phyloP scores from a whole-genome alignment of 2,888 invertebrate genomes.

The Dendrolimus houi region DNA sequence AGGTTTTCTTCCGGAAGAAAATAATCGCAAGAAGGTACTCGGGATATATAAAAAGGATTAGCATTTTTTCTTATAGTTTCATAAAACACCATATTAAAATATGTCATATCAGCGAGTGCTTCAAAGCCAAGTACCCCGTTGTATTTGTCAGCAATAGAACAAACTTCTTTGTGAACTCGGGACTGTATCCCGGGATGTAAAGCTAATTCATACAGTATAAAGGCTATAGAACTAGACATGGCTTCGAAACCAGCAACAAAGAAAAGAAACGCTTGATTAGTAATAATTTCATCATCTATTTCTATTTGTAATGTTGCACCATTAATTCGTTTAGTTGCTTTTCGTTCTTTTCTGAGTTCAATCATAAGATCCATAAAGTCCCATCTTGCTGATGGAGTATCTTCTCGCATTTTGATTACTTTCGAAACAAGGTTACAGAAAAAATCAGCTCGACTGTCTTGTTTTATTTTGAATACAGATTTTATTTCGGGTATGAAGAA shows the following conservation, averaged over 20 bases:
- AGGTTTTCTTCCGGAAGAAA: conserved; percentile 16
- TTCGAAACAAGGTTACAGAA: neutral
- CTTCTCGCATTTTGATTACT: conserved; percentile 6
- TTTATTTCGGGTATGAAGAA: neutral
- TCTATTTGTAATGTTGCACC: conserved; percentile 27
- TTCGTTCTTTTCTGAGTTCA: conserved; percentile 30
- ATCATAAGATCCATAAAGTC: conserved; percentile 39
- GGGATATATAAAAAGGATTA: conserved; percentile 11
- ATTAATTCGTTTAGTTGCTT: conserved; percentile 14
- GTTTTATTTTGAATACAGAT: neutral
- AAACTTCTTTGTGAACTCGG: conserved; percentile 15
- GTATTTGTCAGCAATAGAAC: conserved; percentile 12
- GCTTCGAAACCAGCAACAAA: conserved; percentile 51
- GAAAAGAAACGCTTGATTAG: conserved; percentile 33
- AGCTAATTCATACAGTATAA: conserved; percentile 19
- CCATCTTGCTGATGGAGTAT: conserved; percentile 24
- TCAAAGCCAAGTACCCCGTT: conserved; percentile 20
- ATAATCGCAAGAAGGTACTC: conserved; percentile 9
- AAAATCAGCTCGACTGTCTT: neutral
- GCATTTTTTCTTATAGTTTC: conserved; percentile 25
- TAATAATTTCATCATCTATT: conserved; percentile 27
- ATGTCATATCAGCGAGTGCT: conserved; percentile 33
- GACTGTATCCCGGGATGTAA: conserved; percentile 17
- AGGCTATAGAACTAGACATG: conserved; percentile 35
- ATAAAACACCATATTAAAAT: conserved; percentile 30